phyloP scores from a whole-genome alignment of 2,113 vertebrate genomes.

The Bubo scandiacus region DNA sequence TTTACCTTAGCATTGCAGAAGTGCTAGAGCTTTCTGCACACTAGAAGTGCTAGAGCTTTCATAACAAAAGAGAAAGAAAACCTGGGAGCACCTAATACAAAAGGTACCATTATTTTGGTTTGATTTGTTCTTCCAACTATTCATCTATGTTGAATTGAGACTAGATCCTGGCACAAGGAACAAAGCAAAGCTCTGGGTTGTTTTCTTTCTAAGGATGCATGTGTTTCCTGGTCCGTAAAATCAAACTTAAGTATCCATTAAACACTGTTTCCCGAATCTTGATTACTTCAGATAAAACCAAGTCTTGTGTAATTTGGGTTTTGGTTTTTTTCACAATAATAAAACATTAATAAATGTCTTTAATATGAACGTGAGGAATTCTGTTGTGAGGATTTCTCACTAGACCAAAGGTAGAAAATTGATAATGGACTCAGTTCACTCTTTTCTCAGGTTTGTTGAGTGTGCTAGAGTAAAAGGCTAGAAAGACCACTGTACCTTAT shows the following conservation, averaged over 20 bases:
- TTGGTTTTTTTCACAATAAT: not conserved
- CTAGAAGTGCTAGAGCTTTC: not conserved
- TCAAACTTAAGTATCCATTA: not conserved
- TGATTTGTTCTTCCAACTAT: not conserved
- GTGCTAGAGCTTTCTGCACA: not conserved
- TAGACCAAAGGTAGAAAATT: not conserved
- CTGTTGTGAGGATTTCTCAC: not conserved
- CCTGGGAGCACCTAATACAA: not conserved
- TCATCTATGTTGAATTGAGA: not conserved
- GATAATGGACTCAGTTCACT: not conserved
- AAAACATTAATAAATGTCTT: not conserved
- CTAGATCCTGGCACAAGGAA: not conserved
- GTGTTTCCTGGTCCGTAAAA: constrained; percentile 18
- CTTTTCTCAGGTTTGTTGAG: not conserved
- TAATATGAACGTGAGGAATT: not conserved
- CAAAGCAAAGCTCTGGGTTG: not conserved
- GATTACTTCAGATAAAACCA: not conserved
- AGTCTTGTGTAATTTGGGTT: not conserved
- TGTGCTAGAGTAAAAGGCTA: not conserved
- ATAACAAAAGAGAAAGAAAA: not conserved
- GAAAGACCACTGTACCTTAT: not conserved
- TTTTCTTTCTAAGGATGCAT: not conserved
- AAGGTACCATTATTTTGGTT: not conserved
- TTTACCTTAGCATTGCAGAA: not conserved
- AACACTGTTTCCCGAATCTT: not conserved